Evolutionary conservation across 2,888 invertebrate genomes (phyloP).

Genomic region (Metallyticus violacea): DNA sequence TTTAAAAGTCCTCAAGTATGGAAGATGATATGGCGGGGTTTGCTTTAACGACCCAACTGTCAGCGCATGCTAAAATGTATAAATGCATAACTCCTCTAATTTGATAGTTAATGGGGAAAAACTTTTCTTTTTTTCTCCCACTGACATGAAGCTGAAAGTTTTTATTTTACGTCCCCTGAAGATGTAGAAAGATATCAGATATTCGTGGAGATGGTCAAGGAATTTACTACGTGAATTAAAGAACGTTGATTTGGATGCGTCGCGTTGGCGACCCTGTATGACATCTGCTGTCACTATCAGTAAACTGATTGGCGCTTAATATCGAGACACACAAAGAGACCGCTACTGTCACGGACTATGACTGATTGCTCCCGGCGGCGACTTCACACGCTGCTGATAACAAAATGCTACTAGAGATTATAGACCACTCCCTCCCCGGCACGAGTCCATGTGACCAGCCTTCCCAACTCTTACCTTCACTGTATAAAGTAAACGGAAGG

Average conservation of each 20-base stretch:
- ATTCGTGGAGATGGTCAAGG: background rate
- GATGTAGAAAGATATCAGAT: no score
- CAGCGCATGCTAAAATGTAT: no score
- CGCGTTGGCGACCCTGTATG: background rate
- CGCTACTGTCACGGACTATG: background rate
- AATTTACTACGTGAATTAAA: background rate
- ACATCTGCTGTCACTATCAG: background rate
- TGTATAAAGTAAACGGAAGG: background rate
- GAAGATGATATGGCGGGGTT: no score
- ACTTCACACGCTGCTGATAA: background rate
- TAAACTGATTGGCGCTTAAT: constrained; percentile 14
- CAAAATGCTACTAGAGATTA: background rate
- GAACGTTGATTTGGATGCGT: background rate
- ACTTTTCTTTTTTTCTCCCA: no score
- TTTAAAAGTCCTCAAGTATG: no score
- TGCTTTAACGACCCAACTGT: no score
- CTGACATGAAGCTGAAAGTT: no score
- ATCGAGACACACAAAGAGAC: background rate
- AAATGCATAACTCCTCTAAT: no score
- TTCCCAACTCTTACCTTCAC: background rate
- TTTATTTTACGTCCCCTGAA: no score
- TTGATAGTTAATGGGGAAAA: no score
- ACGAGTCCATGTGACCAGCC: background rate
- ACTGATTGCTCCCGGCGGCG: background rate
- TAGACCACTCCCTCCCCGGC: background rate